Evolutionary conservation across 1,140 invertebrate genomes (phyloP).

Genomic region (Pachypsylla venusta): DNA sequence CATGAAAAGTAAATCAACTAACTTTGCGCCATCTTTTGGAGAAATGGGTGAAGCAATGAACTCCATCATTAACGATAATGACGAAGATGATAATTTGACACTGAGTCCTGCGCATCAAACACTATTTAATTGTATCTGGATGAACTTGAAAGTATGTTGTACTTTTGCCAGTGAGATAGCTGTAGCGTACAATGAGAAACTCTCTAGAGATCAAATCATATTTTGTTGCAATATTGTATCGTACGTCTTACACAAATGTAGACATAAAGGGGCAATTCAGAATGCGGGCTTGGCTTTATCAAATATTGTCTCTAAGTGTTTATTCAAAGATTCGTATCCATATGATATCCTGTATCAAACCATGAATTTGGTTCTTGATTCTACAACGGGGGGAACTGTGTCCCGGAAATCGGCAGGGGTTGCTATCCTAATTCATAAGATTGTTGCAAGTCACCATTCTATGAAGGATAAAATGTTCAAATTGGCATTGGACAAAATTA

Average conservation of each 20-base stretch:
- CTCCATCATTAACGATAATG: not conserved
- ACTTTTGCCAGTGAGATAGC: constrained; percentile 34
- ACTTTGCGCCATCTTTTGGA: constrained; percentile 39
- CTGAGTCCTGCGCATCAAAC: constrained; percentile 47
- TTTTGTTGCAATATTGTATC: constrained; percentile 36
- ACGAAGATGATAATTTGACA: constrained; percentile 25
- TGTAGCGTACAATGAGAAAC: constrained; percentile 7
- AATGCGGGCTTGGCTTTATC: constrained; percentile 43
- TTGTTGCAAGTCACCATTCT: constrained; percentile 43
- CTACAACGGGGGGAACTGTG: constrained; percentile 9
- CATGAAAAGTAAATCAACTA: not conserved
- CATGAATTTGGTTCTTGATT: not conserved
- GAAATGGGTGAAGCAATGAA: constrained; percentile 37
- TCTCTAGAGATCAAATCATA: constrained; percentile 31
- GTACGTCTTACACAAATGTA: constrained; percentile 47
- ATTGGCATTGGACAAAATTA: not conserved
- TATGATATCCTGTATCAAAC: not conserved
- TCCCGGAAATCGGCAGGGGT: constrained; percentile 54
- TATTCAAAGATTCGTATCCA: not conserved
- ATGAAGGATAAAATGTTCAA: not conserved
- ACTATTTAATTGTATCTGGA: constrained; percentile 57
- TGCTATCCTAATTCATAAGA: constrained; percentile 54
- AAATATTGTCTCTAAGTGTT: constrained; percentile 27
- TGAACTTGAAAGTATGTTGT: constrained; percentile 54
- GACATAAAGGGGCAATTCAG: constrained; percentile 69